These are phyloP conservation scores for Cyanoramphus novaezelandiae DNA, from an alignment of 2,113 vertebrate species.

Conservation along the genomic window DNA sequence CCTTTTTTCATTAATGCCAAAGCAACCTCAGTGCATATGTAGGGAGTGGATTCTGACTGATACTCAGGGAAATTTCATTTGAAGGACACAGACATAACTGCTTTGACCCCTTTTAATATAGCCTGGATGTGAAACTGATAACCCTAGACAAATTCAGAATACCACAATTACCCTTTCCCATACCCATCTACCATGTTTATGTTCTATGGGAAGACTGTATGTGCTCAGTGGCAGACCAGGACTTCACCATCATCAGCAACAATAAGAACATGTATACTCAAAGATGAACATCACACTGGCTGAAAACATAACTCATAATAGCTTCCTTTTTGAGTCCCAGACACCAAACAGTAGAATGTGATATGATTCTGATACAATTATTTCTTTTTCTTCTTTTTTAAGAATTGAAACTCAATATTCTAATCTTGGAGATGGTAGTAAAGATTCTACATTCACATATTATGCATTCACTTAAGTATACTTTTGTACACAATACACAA, in stretches of 20 bases:
- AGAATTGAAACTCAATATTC: neutral
- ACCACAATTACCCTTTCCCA: neutral
- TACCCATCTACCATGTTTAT: fast-evolving
- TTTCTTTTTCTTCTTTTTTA: neutral
- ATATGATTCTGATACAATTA: neutral
- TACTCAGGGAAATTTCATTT: neutral
- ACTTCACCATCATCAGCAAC: neutral
- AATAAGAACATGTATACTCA: neutral
- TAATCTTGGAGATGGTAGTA: neutral
- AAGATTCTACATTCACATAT: neutral
- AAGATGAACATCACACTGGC: neutral
- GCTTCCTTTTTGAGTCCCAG: neutral
- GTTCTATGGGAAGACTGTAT: neutral
- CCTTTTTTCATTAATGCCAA: neutral
- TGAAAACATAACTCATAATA: neutral
- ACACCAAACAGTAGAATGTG: neutral
- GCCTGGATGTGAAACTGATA: neutral
- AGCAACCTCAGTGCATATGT: neutral
- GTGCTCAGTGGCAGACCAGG: neutral
- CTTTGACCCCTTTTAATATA: neutral
- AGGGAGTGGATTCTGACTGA: neutral
- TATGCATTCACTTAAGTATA: neutral
- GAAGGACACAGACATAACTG: neutral
- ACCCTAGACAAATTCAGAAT: neutral
- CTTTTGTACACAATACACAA: neutral